Evolutionary conservation across 2,113 vertebrate species (phyloP), one percentile per base, ranked within the genome.

Genomic region (Jaculus jaculus): DNA sequence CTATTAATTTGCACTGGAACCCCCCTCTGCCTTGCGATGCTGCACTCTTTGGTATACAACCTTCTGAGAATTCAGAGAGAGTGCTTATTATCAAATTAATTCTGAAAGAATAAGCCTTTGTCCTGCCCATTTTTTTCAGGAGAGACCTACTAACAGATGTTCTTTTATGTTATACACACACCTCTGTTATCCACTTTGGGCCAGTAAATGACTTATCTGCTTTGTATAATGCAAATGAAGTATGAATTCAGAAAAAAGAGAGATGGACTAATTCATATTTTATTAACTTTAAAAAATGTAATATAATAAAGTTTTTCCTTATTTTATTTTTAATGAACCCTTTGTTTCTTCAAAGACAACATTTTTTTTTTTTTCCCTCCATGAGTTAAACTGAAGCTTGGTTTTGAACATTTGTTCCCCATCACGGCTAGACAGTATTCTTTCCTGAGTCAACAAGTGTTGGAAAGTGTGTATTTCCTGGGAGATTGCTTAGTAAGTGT

Each of bases 1-100:
- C n/a, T 82, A 91, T 87, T 97, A 96, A 96, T 96, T 94, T 96
- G 39, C 42, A 28, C 1, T 79, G 51, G 80, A 97, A 88, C 66
- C 54, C 21, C 51, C 54, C 20, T 93, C 37, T 1, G 12, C 0
- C 0, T 65, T 21, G 8, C 75, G 80, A 90, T 81, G 96, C 96
- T 94, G 74, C 81, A 20, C 74, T 94, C 47, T 80, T 96, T 93
- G 89, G 60, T 87, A 39, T 94, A 24, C 32, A 97, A 58, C 30
- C 58, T 82, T 94, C 39, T 28, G 58, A 96, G 88, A 79, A 73
- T 94, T 97, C 74, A 83, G 39, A 73, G 58, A 95, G 81, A 88
- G 61, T 74, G 89, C 81, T 89, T 51, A 54, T 83, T 87, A 81
- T 54, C 90, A 95, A 95, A 95, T 93, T 66, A 92, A 96, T 91